These are phyloP conservation scores for Dinothrombium tinctorium DNA, from an alignment of 1,140 invertebrate genomes.

Conservation along the genomic window DNA sequence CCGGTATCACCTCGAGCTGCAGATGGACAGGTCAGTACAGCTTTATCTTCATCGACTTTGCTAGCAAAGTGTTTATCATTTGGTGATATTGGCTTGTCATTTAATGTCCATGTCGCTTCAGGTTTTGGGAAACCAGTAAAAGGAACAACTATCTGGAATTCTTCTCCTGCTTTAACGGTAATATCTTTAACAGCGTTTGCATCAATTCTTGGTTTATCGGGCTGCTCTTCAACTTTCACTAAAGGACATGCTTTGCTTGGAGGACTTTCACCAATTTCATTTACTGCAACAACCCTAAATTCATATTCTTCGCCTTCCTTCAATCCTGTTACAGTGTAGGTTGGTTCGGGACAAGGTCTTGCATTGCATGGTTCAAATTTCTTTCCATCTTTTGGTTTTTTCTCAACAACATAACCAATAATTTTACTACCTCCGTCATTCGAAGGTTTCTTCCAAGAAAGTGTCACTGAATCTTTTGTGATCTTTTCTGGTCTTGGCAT, in stretches of 20 bases:
- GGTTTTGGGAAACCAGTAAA: conserved; percentile 85
- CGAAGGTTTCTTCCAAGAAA: conserved; percentile 69
- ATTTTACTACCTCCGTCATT: conserved; percentile 70
- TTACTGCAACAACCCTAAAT: conserved; percentile 82
- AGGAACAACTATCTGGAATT: conserved; percentile 84
- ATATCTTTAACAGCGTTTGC: conserved; percentile 59
- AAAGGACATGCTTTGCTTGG: conserved; percentile 82
- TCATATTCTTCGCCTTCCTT: conserved; percentile 87
- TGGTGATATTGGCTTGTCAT: conserved; percentile 23
- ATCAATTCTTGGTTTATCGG: conserved; percentile 76
- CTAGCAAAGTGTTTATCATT: conserved; percentile 40
- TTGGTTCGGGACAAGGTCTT: conserved; percentile 41
- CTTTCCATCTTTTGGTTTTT: conserved; percentile 73
- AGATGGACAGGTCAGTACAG: conserved; percentile 63
- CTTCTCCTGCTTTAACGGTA: conserved; percentile 79
- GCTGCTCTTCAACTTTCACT: conserved; percentile 79
- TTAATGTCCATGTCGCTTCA: conserved; percentile 55
- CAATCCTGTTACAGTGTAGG: conserved; percentile 55
- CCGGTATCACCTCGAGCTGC: conserved; percentile 67
- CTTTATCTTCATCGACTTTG: conserved; percentile 56
- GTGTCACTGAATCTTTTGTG: conserved; percentile 53
- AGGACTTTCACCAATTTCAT: conserved; percentile 73
- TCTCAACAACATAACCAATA: conserved; percentile 85
- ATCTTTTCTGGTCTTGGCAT: conserved; percentile 60
- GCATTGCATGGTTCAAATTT: conserved; percentile 54